phyloP scores from a whole-genome alignment of 2,113 vertebrate species.

The Tylochromis polylepis region DNA sequence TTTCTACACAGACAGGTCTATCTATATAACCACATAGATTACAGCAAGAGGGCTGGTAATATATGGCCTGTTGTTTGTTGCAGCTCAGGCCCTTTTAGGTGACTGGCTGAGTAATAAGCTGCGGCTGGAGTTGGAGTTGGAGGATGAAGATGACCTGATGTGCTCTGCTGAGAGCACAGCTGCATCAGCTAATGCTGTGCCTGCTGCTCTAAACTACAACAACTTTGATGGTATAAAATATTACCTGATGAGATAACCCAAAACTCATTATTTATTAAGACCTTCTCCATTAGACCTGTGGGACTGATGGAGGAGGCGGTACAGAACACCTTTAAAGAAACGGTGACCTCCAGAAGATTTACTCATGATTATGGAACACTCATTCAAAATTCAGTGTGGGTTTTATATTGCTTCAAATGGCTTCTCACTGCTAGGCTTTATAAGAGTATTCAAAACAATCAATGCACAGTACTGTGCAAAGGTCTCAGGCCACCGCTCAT shows the following conservation, averaged over 20 bases:
- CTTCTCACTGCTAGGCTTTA: background rate
- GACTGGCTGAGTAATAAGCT: constrained; percentile 85
- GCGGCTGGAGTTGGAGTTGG: constrained; percentile 71
- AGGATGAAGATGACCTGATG: constrained; percentile 67
- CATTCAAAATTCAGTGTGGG: background rate
- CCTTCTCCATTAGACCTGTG: background rate
- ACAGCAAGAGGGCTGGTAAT: background rate
- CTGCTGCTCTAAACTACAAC: constrained; percentile 45
- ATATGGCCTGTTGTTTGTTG: background rate
- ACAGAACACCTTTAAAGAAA: background rate
- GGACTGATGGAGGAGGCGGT: background rate
- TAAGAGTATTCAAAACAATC: background rate
- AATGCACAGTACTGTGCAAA: background rate
- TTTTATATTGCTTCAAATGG: background rate
- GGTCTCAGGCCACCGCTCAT: background rate
- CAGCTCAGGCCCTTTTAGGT: constrained; percentile 83
- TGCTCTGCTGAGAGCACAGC: constrained; percentile 15
- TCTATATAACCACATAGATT: background rate
- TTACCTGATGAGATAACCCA: background rate
- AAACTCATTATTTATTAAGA: background rate
- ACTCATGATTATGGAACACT: background rate
- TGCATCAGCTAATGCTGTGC: background rate
- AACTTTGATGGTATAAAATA: constrained; percentile 82
- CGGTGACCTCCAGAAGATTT: background rate
- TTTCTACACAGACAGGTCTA: too few relatives aligned